phyloP scores from a whole-genome alignment of 2,797 vertebrate species.

The Margarornis squamiger region DNA sequence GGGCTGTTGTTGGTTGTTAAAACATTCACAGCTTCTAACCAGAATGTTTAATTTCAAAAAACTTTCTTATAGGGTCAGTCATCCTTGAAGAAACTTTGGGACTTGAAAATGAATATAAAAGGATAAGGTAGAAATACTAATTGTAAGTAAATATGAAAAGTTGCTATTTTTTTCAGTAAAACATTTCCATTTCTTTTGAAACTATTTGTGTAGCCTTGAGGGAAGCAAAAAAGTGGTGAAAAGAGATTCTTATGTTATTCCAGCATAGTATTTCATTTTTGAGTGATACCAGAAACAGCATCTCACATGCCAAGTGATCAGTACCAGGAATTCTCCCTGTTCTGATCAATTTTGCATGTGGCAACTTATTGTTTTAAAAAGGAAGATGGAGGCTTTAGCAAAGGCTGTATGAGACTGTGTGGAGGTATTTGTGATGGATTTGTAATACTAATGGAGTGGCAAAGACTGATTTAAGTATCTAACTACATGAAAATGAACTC shows the following conservation, averaged over 20 bases:
- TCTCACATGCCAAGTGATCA: neutral
- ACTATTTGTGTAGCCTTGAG: neutral
- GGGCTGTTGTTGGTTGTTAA: neutral
- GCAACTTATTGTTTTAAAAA: neutral
- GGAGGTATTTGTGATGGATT: neutral
- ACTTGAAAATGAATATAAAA: neutral
- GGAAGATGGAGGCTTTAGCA: neutral
- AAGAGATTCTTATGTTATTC: slow-evolving; percentile 10
- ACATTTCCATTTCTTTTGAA: neutral
- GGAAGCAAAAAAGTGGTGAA: neutral
- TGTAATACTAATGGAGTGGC: neutral
- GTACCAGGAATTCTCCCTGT: neutral
- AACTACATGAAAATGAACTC: neutral
- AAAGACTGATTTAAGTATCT: neutral
- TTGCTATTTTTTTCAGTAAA: neutral
- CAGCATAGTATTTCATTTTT: neutral
- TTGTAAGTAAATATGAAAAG: neutral
- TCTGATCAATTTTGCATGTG: neutral
- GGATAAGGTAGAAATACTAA: neutral
- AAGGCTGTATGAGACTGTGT: neutral
- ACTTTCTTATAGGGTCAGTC: neutral
- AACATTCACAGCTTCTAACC: neutral
- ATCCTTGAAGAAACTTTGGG: neutral
- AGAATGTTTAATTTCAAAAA: neutral
- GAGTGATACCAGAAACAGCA: neutral